A percentile compares a stretch with the other conserved stretches of the same genome.
These are phyloP conservation scores for Acrossocheilus fasciatus DNA, from an alignment of 2,797 vertebrate genomes.

Conservation along the genomic window DNA sequence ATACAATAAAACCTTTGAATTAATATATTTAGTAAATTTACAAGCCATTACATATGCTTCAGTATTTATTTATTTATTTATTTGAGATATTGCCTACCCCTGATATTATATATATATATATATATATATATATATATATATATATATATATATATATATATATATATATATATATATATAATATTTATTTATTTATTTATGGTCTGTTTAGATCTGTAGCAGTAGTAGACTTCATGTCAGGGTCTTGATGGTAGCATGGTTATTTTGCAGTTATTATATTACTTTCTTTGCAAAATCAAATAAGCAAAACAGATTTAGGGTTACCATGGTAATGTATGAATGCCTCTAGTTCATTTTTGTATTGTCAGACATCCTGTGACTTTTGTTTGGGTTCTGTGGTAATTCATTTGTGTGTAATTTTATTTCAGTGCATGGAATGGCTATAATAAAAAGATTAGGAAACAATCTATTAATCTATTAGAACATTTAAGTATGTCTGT, in stretches of 20 bases:
- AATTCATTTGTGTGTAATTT: neutral
- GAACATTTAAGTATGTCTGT: neutral
- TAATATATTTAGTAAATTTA: neutral
- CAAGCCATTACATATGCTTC: too few relatives aligned
- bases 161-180: too few relatives aligned
- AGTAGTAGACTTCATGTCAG: too few relatives aligned
- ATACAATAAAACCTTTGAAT: neutral
- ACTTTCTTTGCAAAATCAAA: neutral
- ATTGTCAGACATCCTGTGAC: neutral
- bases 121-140: too few relatives aligned
- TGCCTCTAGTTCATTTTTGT: neutral
- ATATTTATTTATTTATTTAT: neutral
- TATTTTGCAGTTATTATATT: neutral
- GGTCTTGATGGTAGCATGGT: neutral
- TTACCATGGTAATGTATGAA: neutral
- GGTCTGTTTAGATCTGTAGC: neutral
- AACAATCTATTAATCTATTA: neutral
- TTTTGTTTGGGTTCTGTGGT: neutral
- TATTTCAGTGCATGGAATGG: neutral
- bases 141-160: too few relatives aligned
- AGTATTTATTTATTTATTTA: too few relatives aligned
- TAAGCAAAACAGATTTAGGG: neutral
- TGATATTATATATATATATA: too few relatives aligned
- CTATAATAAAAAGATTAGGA: neutral
- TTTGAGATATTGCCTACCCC: too few relatives aligned